Percentiles rank a stretch among this genome's conserved stretches.
Conservation (phyloP, 1,140 invertebrate species). For the Muscidifurax raptorellus region DNA sequence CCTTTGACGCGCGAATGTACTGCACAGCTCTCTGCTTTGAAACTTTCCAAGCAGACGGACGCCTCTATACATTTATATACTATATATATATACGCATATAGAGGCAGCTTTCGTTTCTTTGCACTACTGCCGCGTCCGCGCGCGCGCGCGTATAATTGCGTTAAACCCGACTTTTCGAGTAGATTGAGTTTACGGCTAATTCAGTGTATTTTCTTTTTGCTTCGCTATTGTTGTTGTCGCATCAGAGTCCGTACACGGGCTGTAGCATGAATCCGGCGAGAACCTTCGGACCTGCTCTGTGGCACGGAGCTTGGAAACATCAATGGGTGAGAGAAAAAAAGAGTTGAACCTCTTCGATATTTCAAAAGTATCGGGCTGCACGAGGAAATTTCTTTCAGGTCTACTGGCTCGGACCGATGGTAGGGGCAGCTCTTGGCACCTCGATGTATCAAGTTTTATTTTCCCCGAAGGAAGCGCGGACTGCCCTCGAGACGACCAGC, state of each 20-base stretch:
- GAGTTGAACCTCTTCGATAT: not conserved
- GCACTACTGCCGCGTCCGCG: no score
- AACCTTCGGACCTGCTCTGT: conserved; percentile 84
- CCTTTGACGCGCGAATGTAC: conserved; percentile 38
- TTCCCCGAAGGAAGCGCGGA: conserved; percentile 20
- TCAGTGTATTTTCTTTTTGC: not conserved
- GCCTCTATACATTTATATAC: no score
- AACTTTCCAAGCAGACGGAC: no score
- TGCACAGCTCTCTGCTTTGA: no score
- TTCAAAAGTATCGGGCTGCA: no score
- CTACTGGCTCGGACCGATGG: conserved; percentile 64
- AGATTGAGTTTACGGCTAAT: not conserved
- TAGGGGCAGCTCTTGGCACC: conserved; percentile 63
- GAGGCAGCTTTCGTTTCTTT: not conserved
- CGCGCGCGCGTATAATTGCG: no score
- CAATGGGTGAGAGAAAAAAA: conserved; percentile 80
- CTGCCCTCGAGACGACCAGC: not conserved
- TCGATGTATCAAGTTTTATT: conserved; percentile 62
- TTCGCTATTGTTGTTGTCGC: no score
- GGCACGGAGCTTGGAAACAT: conserved; percentile 79
- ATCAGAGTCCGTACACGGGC: conserved; percentile 80
- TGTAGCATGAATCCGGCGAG: conserved; percentile 89
- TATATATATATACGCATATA: no score
- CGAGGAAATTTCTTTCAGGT: conserved; percentile 55
- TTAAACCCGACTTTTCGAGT: no score